A percentile compares a stretch with the other conserved stretches of the same genome.
Evolutionary conservation across 1,140 invertebrate species (phyloP).

Genomic region (Drosophila santomea): DNA sequence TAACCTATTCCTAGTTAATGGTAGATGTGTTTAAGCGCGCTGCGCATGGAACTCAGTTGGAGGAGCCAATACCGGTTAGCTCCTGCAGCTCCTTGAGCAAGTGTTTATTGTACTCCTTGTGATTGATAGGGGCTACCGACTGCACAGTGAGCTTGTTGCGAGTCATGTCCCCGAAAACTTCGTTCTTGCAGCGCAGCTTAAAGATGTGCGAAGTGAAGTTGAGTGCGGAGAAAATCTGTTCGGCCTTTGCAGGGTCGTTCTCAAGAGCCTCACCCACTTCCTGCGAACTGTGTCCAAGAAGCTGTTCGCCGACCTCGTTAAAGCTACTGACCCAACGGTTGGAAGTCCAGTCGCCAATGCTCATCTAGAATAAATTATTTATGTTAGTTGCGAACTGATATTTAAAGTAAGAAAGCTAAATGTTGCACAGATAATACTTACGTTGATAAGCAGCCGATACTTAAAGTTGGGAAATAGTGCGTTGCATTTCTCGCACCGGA

Average conservation of each 20-base stretch:
- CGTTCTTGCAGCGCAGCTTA: constrained; percentile 93
- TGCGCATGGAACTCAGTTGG: constrained; percentile 38
- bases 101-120: constrained; percentile 90
- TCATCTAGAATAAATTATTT: constrained; percentile 86
- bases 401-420: constrained; percentile 60
- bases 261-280: constrained; percentile 90
- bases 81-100: constrained; percentile 89
- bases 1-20: constrained; percentile 10
- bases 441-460: constrained; percentile 92
- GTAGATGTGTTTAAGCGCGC: constrained; percentile 15
- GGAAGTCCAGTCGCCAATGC: constrained; percentile 92
- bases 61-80: constrained; percentile 86
- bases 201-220: constrained; percentile 93
- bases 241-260: constrained; percentile 87
- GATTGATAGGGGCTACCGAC: constrained; percentile 89
- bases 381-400: neutral
- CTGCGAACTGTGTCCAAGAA: constrained; percentile 91
- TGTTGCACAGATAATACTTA: constrained; percentile 87
- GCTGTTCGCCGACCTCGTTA: constrained; percentile 92
- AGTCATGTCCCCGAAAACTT: constrained; percentile 95
- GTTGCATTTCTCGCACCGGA: constrained; percentile 97
- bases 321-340: constrained; percentile 96
- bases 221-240: constrained; percentile 89
- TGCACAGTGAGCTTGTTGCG: constrained; percentile 91
- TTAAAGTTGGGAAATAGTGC: constrained; percentile 93